These are phyloP conservation scores for Vimba vimba DNA, from an alignment of 2,113 vertebrate species.

Conservation along the genomic window DNA sequence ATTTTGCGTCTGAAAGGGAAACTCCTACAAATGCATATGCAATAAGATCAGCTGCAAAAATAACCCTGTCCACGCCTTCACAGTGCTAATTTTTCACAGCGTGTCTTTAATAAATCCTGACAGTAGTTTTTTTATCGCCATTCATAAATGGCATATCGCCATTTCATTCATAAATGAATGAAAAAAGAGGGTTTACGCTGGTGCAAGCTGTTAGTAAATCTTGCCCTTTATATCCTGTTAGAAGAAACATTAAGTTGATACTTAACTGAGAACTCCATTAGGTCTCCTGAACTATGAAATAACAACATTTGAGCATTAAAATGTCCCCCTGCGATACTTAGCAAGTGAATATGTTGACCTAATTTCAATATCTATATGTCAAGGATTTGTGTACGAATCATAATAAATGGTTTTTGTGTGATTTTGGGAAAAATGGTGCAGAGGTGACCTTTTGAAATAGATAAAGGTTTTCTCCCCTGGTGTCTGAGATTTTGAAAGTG, in stretches of 20 bases:
- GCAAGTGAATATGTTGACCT: background rate
- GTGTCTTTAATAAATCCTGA: no score
- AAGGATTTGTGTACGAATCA: constrained; percentile 18
- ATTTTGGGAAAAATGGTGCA: constrained; percentile 79
- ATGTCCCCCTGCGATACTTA: background rate
- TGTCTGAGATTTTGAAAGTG: constrained; percentile 55
- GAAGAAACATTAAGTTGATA: background rate
- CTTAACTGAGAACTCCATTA: background rate
- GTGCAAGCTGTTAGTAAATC: no score
- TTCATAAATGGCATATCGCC: no score
- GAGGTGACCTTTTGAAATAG: constrained; percentile 59
- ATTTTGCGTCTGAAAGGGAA: no score
- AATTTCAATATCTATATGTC: constrained; percentile 35
- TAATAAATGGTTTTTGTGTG: constrained; percentile 74
- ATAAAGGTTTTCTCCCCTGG: constrained; percentile 49
- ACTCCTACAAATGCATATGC: no score
- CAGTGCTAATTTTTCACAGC: no score
- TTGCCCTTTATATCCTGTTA: background rate
- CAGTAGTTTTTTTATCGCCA: no score
- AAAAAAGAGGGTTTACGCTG: no score
- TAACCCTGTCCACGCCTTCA: no score
- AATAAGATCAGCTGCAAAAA: no score
- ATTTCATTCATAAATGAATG: no score
- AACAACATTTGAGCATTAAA: background rate
- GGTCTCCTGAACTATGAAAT: background rate